phyloP scores from a whole-genome alignment of 35 echinoderm and acorn worm genomes.

The Stichopus chloronotus region DNA sequence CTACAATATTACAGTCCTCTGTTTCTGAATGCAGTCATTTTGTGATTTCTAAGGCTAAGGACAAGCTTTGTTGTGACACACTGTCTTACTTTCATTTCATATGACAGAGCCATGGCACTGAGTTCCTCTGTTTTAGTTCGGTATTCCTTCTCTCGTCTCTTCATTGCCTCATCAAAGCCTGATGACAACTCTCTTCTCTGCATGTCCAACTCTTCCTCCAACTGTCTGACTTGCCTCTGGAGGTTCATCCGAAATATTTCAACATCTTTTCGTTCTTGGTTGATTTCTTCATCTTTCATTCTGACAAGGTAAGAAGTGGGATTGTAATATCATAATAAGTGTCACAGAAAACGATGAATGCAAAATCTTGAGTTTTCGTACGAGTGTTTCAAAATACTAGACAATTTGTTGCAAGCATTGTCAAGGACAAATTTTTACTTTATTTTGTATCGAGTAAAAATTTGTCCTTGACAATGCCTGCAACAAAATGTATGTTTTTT shows the following conservation, averaged over 20 bases:
- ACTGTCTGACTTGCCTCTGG: conserved; percentile 73
- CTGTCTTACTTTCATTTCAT: conserved; percentile 94
- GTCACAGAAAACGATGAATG: not conserved
- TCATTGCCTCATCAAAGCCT: conserved; percentile 87
- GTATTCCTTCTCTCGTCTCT: conserved; percentile 85
- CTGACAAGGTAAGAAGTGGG: conserved; percentile 29
- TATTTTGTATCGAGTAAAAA: no score
- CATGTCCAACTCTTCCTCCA: conserved; percentile 92
- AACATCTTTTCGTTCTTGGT: conserved; percentile 76
- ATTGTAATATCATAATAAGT: not conserved
- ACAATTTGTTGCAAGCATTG: no score
- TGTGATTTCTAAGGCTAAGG: no score
- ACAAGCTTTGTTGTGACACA: no score
- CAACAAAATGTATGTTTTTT: no score
- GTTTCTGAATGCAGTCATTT: no score
- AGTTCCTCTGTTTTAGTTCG: conserved; percentile 79
- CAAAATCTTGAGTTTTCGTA: not conserved
- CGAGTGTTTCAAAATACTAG: no score
- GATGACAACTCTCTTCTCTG: conserved; percentile 84
- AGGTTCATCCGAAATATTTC: conserved; percentile 71
- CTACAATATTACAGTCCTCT: no score
- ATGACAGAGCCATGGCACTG: conserved; percentile 69
- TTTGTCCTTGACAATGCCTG: no score
- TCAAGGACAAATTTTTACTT: no score
- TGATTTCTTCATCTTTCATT: conserved; percentile 78